These are phyloP conservation scores for Platyscapa corneri DNA, from an alignment of 1,140 invertebrate genomes.

Conservation along the genomic window DNA sequence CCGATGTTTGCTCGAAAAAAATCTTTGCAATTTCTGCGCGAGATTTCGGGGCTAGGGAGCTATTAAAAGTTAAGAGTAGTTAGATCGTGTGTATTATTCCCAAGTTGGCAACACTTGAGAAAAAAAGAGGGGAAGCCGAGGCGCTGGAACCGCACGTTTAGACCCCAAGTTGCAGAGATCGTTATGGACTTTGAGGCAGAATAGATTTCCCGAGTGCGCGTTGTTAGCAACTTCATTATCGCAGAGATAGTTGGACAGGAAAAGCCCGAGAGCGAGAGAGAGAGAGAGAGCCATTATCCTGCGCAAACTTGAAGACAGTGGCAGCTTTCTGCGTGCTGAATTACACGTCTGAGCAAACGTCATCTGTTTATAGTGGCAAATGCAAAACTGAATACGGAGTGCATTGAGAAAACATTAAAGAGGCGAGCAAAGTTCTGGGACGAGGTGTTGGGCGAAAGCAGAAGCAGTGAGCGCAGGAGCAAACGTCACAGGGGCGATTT, in stretches of 20 bases:
- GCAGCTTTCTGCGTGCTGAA: background rate
- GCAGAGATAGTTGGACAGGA: background rate
- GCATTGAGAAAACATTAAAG: no score
- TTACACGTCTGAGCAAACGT: no score
- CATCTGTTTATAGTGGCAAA: no score
- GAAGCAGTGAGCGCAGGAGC: no score
- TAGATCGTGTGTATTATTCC: constrained; percentile 1
- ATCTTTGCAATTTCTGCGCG: background rate
- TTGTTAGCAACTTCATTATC: background rate
- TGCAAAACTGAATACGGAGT: no score
- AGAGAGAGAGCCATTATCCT: background rate
- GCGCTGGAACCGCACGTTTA: background rate
- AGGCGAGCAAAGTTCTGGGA: no score
- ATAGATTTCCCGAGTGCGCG: constrained; percentile 3
- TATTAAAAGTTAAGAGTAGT: constrained; percentile 12
- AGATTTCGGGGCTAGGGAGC: background rate
- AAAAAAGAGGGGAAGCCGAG: background rate
- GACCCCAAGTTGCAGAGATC: background rate
- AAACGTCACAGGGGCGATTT: no score
- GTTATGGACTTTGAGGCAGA: background rate
- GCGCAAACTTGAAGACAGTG: background rate
- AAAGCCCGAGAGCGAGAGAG: background rate
- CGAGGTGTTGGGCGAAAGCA: no score
- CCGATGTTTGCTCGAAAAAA: background rate
- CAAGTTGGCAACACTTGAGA: background rate